Conservation (phyloP, 2,797 vertebrate species). For the Brachyalestes nurse region DNA sequence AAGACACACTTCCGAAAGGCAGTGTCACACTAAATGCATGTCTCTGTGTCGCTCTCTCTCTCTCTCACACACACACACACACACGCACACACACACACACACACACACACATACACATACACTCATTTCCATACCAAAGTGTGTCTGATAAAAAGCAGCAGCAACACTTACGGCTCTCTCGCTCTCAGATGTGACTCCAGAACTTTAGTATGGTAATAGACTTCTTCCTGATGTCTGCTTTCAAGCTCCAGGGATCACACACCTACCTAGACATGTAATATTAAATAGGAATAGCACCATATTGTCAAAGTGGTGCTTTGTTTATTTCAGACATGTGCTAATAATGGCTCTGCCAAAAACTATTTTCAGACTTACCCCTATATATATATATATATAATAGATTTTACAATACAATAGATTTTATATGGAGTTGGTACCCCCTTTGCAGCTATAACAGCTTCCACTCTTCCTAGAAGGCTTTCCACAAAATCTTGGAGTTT, state of each 20-base stretch:
- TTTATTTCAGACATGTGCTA: background rate
- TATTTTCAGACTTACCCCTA: background rate
- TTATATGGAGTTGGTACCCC: too few relatives aligned
- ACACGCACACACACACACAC: too few relatives aligned
- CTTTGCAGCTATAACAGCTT: too few relatives aligned
- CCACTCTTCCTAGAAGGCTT: too few relatives aligned
- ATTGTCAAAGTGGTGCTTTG: background rate
- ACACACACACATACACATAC: background rate
- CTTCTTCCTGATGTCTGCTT: constrained; percentile 9
- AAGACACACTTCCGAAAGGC: constrained; percentile 17
- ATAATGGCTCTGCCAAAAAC: background rate
- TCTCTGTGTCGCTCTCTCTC: constrained; percentile 9
- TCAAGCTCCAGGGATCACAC: constrained; percentile 10
- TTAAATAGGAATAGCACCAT: background rate
- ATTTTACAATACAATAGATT: too few relatives aligned
- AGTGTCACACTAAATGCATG: constrained; percentile 19
- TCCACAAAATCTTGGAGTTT: too few relatives aligned
- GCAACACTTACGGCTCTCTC: constrained; percentile 31
- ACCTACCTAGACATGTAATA: background rate
- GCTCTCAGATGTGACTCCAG: constrained; percentile 24
- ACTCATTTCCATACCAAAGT: constrained; percentile 16
- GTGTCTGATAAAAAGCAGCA: constrained; percentile 4
- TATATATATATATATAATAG: too few relatives aligned
- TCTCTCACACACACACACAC: background rate
- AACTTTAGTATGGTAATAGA: constrained; percentile 21